A percentile compares a stretch with the other conserved stretches of the same genome.
Evolutionary conservation across 2,113 vertebrate genomes (phyloP).

Genomic region (Platichthys flesus): DNA sequence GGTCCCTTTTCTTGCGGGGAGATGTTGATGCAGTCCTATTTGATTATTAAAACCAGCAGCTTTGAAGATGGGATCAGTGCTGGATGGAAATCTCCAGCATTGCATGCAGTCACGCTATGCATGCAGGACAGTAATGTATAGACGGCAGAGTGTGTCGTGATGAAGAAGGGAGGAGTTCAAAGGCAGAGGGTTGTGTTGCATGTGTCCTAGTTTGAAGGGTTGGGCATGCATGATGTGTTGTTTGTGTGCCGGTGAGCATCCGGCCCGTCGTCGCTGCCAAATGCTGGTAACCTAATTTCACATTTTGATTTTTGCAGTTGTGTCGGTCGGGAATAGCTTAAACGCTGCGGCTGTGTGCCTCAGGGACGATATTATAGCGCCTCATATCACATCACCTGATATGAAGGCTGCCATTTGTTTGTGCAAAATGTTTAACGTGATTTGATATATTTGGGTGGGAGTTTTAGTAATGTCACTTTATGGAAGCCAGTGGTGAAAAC

Average conservation of each 20-base stretch:
- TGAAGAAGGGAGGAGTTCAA: constrained; percentile 27
- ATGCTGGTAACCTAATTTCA: constrained; percentile 60
- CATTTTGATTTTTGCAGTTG: constrained; percentile 50
- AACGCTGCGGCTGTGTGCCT: constrained; percentile 31
- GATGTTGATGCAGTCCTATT: constrained; percentile 47
- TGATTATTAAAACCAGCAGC: constrained; percentile 53
- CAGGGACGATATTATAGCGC: constrained; percentile 24
- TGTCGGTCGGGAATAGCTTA: constrained; percentile 42
- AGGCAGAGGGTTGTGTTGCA: constrained; percentile 28
- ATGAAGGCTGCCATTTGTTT: constrained; percentile 23
- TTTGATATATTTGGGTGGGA: background rate
- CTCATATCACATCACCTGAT: constrained; percentile 31
- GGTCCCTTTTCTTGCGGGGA: constrained; percentile 59
- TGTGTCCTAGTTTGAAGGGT: constrained; percentile 56
- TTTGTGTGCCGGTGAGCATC: constrained; percentile 30
- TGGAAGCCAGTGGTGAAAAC: background rate
- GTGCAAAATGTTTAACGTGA: constrained; percentile 3
- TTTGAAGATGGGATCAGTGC: constrained; percentile 50
- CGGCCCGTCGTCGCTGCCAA: constrained; percentile 29
- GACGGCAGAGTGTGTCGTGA: constrained; percentile 16
- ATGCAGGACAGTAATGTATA: constrained; percentile 19
- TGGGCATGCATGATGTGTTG: constrained; percentile 14
- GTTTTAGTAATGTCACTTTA: constrained; percentile 5
- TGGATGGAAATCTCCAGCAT: constrained; percentile 51
- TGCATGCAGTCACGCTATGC: constrained; percentile 41